Base-by-base conservation (phyloP, 2,888 invertebrate genomes). In the Alviniconcha strummeri region DNA sequence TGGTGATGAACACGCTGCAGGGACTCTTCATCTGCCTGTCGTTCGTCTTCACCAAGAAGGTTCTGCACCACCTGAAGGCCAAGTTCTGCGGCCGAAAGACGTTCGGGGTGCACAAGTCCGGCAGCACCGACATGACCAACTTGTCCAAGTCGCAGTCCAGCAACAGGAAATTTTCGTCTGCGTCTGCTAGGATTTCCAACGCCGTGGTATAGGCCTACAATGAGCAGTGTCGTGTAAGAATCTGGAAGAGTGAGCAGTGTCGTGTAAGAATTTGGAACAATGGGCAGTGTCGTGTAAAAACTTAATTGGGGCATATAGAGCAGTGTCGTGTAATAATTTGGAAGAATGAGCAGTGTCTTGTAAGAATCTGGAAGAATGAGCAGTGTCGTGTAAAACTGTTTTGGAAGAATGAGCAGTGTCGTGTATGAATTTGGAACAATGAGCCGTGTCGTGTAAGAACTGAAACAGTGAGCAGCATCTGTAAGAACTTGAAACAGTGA, bases 1-100 rank as follows among this genome's bases (percentile, higher is more conserved):
- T 94, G 4, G 85, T 94, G 13, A 89, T 94, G 83, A 94, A 94
- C 87, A 93, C 93, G 4, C 89, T 93, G 83, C 94, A 96, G 94
- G 96, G 96, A 72, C 94, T 96, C 85, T 94, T 95, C 87, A 95
- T 96, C 80, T 90, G 88, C 60, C 83, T 91, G 19, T 88, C 90
- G 15, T 92, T 92, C 86, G 87, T 92, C n/a, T 91, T 89, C 86
- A 91, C 91, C 36, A 88, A 83, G 77, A 91, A 90, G 80, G 92
- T 92, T 0, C 81, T 84, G 9, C 75, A 86, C 56, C 85, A 89
- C 9, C 19, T 89, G 17, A 64, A 81, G 69, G 86, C 87, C 77
- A 87, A 84, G 76, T 75, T 85, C 82, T 76, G 78, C 36, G 57
- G 54, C 71, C 36, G 67, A 17, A 77, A 67, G 57, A 76, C 13